Conservation (phyloP, 2,888 invertebrate species). For the Stenoptilia bipunctidactyla region DNA sequence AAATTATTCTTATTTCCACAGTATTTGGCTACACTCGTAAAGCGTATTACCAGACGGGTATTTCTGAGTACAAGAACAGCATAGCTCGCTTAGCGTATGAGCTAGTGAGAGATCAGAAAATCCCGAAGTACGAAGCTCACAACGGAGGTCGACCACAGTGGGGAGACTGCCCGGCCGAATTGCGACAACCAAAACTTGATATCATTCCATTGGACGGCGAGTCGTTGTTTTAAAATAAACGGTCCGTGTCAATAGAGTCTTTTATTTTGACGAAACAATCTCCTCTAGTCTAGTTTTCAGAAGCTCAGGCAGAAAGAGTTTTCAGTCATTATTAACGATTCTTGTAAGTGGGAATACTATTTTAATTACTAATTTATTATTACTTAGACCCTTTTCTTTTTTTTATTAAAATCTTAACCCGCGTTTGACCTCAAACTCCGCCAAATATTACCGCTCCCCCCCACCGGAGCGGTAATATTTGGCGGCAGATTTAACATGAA, state of each 20-base stretch:
- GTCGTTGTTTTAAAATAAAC: conserved; percentile 31
- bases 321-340: no score
- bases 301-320: no score
- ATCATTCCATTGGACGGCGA: conserved; percentile 48
- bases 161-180: conserved; percentile 49
- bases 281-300: no score
- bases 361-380: no score
- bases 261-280: no score
- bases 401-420: no score
- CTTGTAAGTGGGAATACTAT: no score
- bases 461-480: no score
- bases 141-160: conserved; percentile 47
- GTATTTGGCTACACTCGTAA: conserved; percentile 47
- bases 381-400: no score
- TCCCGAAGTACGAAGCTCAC: conserved; percentile 40
- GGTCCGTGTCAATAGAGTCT: neutral
- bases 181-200: conserved; percentile 47
- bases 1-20: conserved; percentile 17
- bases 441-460: no score
- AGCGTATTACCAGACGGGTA: conserved; percentile 39
- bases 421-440: no score
- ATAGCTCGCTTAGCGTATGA: conserved; percentile 54
- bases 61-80: conserved; percentile 45
- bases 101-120: conserved; percentile 43
- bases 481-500: no score